Evolutionary conservation across 2,113 vertebrate species (phyloP).

Genomic region (Puntigrus tetrazona): DNA sequence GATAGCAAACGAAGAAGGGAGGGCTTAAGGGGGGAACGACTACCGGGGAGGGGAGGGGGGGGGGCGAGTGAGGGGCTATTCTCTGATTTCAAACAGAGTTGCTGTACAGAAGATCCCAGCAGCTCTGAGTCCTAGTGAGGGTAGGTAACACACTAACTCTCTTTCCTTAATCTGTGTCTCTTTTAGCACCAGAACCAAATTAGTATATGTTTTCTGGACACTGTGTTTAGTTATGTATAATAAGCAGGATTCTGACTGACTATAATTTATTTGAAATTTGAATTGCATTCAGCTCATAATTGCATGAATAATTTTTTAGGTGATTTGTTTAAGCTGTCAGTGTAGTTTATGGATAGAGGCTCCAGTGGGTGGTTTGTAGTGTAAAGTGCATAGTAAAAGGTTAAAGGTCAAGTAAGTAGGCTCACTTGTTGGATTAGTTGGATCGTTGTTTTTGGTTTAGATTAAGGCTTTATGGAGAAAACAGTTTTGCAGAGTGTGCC

Average conservation of each 20-base stretch:
- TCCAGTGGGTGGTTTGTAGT: not conserved
- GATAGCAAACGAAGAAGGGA: constrained; percentile 51
- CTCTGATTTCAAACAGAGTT: constrained; percentile 62
- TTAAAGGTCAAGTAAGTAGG: not conserved
- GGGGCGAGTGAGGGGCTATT: constrained; percentile 49
- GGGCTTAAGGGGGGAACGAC: constrained; percentile 27
- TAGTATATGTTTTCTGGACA: not conserved
- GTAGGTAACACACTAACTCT: constrained; percentile 68
- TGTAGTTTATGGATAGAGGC: not conserved
- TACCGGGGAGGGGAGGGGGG: constrained; percentile 13
- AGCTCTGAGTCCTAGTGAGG: constrained; percentile 69
- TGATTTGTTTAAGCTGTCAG: not conserved
- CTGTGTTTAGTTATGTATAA: too few relatives aligned
- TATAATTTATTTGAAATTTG: too few relatives aligned
- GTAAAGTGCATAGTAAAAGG: not conserved
- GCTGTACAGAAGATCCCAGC: constrained; percentile 64
- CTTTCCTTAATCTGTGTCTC: constrained; percentile 36
- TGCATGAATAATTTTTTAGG: not conserved
- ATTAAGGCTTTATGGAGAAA: not conserved
- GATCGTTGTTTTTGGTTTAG: not conserved
- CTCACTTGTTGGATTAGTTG: not conserved
- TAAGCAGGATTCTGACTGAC: too few relatives aligned
- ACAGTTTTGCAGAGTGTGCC: not conserved
- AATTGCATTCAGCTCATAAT: not conserved
- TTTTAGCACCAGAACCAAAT: not conserved